phyloP scores from a whole-genome alignment of 2,888 invertebrate species.

The Ophion costatus region DNA sequence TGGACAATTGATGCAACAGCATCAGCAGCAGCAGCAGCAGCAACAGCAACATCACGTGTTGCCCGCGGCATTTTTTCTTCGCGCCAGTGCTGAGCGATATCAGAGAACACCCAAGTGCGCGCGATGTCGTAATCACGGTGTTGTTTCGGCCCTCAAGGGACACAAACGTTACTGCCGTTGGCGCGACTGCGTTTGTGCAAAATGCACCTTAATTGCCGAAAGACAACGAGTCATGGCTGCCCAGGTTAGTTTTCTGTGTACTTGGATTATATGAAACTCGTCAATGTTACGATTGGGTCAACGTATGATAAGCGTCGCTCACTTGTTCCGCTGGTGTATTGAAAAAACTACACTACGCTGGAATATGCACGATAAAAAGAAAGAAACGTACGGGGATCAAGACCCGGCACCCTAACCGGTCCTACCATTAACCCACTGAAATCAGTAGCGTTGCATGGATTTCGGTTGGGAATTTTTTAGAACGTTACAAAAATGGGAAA shows the following conservation, averaged over 20 bases:
- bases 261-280: background rate
- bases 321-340: too few species aligned
- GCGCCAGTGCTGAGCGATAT: constrained; percentile 94
- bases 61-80: constrained; percentile 94
- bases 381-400: too few species aligned
- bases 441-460: too few species aligned
- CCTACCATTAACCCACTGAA: too few species aligned
- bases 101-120: constrained; percentile 99
- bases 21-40: constrained; percentile 90
- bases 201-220: constrained; percentile 99
- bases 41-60: constrained; percentile 88
- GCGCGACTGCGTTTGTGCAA: constrained; percentile 98
- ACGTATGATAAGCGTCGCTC: too few species aligned
- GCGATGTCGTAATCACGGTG: constrained; percentile 98
- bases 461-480: too few species aligned
- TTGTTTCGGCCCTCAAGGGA: constrained; percentile 97
- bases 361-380: too few species aligned
- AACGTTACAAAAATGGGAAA: too few species aligned
- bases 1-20: constrained; percentile 92
- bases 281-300: too few species aligned
- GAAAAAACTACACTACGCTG: too few species aligned
- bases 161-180: constrained; percentile 98
- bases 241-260: constrained; percentile 86
- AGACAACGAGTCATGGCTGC: constrained; percentile 99
- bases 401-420: too few species aligned